Conservation (phyloP, 2,888 invertebrate genomes). For the Marasmarcha lunaedactyla region DNA sequence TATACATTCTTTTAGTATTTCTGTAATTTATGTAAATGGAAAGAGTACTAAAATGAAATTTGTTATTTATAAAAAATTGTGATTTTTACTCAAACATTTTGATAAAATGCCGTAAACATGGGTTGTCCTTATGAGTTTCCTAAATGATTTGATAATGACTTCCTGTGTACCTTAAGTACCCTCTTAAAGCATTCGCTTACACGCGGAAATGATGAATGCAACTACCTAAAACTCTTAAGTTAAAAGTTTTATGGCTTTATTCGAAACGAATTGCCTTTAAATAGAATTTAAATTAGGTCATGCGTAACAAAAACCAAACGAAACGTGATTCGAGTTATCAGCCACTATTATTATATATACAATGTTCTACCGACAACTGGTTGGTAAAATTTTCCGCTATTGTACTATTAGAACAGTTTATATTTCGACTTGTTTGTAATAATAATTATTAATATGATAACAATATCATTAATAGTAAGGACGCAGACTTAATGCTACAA, state of each 20-base stretch:
- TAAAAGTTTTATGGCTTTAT: constrained; percentile 23
- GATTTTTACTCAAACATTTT: too few species aligned
- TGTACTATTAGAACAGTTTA: constrained; percentile 35
- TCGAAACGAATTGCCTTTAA: constrained; percentile 26
- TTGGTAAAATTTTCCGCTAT: constrained; percentile 38
- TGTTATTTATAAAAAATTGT: constrained; percentile 8
- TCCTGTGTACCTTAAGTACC: constrained; percentile 58
- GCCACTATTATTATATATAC: constrained; percentile 24
- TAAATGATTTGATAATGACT: constrained; percentile 62
- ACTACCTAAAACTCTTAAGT: constrained; percentile 25
- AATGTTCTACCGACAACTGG: constrained; percentile 21
- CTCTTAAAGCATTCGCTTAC: constrained; percentile 44
- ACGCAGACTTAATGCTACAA: constrained; percentile 60
- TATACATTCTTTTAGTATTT: too few species aligned
- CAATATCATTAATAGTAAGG: constrained; percentile 69
- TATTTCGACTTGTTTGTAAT: constrained; percentile 49
- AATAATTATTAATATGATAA: constrained; percentile 65
- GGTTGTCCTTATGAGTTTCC: constrained; percentile 33
- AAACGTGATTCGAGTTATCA: constrained; percentile 21
- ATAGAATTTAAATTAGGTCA: constrained; percentile 46
- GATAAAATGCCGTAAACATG: too few species aligned
- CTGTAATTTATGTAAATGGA: too few species aligned
- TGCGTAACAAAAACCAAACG: constrained; percentile 26
- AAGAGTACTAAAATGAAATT: too few species aligned
- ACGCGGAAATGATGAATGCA: constrained; percentile 42